Evolutionary conservation across 2,113 vertebrate species (phyloP), one percentile per base, ranked within the genome.

Genomic region (Caranx melampygus): DNA sequence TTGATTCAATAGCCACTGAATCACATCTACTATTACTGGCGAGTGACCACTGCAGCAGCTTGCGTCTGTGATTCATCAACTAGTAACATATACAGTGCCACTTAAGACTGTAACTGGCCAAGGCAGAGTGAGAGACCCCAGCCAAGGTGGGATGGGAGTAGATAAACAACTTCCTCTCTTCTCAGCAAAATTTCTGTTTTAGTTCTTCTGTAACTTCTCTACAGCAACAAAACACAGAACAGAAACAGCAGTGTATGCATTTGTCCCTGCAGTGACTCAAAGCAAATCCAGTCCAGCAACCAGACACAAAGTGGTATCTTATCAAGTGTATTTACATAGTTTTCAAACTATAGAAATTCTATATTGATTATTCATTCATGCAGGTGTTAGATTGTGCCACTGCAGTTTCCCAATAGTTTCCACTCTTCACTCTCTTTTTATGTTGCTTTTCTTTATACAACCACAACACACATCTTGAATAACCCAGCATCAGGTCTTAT

Each of bases 1-100:
- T 49, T 78, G 33, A 63, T n/a, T 68, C 55, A 73, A 71, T n/a
- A 72, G 18, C 21, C 21, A 20, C 52, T 35, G 42, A 72, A 49
- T 60, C 26, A 0, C 1, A 51, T 64, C 35, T 14, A 40, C 31
- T 37, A 18, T 47, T n/a, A n/a, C 6, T 45, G n/a, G 47, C 2
- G 3, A 40, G 5, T 45, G 12, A 60, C 21, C 5, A 61, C 62
- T 21, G 57, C 62, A 49, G 55, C n/a, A 34, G 49, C 21, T 31
- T 71, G 63, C 15, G 0, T 33, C 37, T 42, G 40, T 63, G 69
- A 73, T 40, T 76, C 44, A 64, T 47, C 71, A 54, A 40, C n/a
- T 6, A 34, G 37, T 49, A n/a, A 58, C 44, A 57, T 62, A 72
- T 57, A 47, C 66, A 57, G 67, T 15, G 21, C 21, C 68, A 49